Evolutionary conservation across 1,140 invertebrate species (phyloP).

Genomic region (Drosophila rhopaloa): DNA sequence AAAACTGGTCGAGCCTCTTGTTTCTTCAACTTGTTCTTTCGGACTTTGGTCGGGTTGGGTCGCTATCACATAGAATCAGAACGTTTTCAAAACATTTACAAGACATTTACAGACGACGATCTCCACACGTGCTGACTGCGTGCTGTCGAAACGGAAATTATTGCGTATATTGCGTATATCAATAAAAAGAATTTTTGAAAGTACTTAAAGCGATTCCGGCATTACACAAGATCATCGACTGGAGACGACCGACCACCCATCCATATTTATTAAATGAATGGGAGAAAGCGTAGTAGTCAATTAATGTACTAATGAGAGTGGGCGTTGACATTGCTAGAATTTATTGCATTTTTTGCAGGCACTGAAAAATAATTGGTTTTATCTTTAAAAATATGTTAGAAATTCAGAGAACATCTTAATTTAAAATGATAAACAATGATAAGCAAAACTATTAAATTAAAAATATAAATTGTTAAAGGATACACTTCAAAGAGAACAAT

Average conservation of each 20-base stretch:
- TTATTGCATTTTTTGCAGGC: neutral
- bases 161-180: constrained; percentile 2
- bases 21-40: constrained; percentile 15
- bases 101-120: neutral
- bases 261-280: constrained; percentile 17
- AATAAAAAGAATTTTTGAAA: constrained; percentile 6
- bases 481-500: too few relatives aligned
- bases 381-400: too few relatives aligned
- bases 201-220: constrained; percentile 7
- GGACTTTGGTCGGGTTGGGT: constrained; percentile 40
- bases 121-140: constrained; percentile 32
- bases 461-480: too few relatives aligned
- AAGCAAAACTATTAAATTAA: too few relatives aligned
- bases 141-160: constrained; percentile 18
- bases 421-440: too few relatives aligned
- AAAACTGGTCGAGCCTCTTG: constrained; percentile 54
- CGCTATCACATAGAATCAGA: neutral
- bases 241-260: neutral
- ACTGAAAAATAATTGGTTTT: neutral
- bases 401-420: too few relatives aligned
- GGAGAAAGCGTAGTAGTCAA: constrained; percentile 59
- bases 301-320: constrained; percentile 48
- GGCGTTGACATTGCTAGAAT: constrained; percentile 54
- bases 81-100: constrained; percentile 26
- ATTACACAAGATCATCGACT: constrained; percentile 40